phyloP scores from a whole-genome alignment of 2,797 vertebrate species.

The Melanotaenia boesemani region DNA sequence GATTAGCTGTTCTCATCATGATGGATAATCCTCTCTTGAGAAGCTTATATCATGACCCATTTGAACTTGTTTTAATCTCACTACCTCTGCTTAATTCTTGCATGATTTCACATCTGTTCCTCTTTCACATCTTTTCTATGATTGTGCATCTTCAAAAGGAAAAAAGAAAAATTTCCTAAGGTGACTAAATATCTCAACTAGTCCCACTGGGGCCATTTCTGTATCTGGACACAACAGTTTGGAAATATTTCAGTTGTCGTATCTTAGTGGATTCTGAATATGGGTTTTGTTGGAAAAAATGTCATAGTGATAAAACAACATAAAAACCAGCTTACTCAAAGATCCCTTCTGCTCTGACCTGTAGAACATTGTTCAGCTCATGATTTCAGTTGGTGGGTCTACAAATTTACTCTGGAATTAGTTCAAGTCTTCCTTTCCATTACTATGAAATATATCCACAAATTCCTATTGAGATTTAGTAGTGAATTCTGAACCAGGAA shows the following conservation, averaged over 20 bases:
- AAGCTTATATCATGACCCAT: constrained; percentile 73
- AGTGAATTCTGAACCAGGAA: too few species aligned
- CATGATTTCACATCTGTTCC: constrained; percentile 48
- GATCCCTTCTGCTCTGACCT: not conserved
- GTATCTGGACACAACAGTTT: not conserved
- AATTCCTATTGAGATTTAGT: too few species aligned
- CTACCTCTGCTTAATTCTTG: constrained; percentile 50
- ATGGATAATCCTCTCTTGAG: constrained; percentile 69
- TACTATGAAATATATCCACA: too few species aligned
- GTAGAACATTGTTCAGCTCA: not conserved
- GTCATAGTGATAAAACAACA: not conserved
- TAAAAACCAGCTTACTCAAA: not conserved
- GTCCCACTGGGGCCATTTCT: not conserved
- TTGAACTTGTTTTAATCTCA: constrained; percentile 66
- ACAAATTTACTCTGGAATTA: too few species aligned
- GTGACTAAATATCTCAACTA: not conserved
- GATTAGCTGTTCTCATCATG: constrained; percentile 66
- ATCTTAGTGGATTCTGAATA: not conserved
- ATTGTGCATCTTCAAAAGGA: not conserved
- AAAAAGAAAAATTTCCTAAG: not conserved
- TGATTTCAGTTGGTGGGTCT: not conserved
- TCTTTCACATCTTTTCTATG: constrained; percentile 13
- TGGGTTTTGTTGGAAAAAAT: not conserved
- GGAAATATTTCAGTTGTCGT: not conserved
- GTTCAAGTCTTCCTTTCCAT: too few species aligned